Evolutionary conservation across 2,888 invertebrate genomes (phyloP).

Genomic region (Cheilosia variabilis): DNA sequence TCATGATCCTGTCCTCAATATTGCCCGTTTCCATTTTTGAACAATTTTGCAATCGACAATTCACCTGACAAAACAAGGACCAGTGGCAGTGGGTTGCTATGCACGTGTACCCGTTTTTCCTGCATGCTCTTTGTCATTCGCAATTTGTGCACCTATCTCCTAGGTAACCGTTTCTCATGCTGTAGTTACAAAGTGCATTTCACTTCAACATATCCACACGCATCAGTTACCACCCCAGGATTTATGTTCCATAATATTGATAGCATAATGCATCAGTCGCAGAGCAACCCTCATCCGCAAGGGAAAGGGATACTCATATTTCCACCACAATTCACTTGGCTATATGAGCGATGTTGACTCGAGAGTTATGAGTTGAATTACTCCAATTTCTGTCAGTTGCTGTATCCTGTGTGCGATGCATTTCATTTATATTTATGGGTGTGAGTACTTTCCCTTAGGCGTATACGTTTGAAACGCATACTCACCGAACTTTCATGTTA

Average conservation of each 20-base stretch:
- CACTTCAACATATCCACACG: not conserved
- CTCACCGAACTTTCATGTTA: conserved; percentile 10
- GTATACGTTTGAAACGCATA: not conserved
- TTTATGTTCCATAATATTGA: conserved; percentile 36
- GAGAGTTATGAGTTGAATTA: conserved; percentile 52
- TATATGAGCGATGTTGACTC: conserved; percentile 7
- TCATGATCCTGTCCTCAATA: not conserved
- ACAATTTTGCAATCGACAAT: not conserved
- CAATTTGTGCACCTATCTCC: not conserved
- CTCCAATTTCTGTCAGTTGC: conserved; percentile 43
- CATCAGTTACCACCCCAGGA: conserved; percentile 8
- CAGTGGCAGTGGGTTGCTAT: conserved; percentile 14
- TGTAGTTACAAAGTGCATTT: conserved; percentile 17
- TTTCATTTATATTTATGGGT: not conserved
- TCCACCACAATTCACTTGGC: conserved; percentile 9
- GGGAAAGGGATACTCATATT: not conserved
- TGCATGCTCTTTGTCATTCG: not conserved
- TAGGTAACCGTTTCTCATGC: conserved; percentile 4
- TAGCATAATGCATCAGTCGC: conserved; percentile 33
- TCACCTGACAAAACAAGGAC: conserved; percentile 10
- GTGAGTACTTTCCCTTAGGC: conserved; percentile 14
- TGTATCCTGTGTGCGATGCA: conserved; percentile 18
- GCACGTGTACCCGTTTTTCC: not conserved
- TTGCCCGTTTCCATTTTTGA: not conserved
- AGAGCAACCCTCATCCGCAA: not conserved